phyloP scores from a whole-genome alignment of 1,140 invertebrate species.

The Bombus cullumanus region DNA sequence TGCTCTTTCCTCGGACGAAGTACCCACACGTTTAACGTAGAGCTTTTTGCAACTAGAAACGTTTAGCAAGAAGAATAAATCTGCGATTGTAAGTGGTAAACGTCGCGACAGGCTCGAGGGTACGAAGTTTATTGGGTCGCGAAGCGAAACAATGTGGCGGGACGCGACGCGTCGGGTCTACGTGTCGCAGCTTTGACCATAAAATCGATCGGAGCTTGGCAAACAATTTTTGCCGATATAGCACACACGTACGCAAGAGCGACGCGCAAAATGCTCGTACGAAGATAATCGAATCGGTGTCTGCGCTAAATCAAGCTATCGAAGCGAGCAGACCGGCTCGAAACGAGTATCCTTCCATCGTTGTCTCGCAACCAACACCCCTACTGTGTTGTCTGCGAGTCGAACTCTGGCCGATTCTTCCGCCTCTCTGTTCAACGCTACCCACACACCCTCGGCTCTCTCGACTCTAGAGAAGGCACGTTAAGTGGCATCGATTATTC shows the following conservation, averaged over 20 bases:
- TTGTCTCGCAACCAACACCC: slow-evolving; percentile 2
- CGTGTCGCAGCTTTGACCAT: not conserved
- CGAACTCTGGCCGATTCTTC: slow-evolving; percentile 3
- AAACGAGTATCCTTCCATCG: slow-evolving; percentile 18
- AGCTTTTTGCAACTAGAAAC: not conserved
- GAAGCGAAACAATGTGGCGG: not conserved
- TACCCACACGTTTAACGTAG: not conserved
- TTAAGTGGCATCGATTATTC: slow-evolving; percentile 80
- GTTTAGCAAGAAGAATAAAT: not conserved
- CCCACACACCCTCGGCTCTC: not conserved
- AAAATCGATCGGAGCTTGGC: slow-evolving; percentile 31
- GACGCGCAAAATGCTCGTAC: slow-evolving; percentile 5
- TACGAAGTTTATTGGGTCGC: not conserved
- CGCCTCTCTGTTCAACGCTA: not conserved
- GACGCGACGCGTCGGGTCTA: not conserved
- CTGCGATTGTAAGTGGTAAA: not conserved
- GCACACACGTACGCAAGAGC: slow-evolving; percentile 2
- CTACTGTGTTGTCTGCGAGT: not conserved
- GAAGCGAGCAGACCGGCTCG: not conserved
- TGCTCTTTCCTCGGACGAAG: not conserved
- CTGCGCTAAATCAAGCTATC: slow-evolving; percentile 26
- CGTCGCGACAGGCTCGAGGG: not conserved
- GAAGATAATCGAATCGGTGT: slow-evolving; percentile 34
- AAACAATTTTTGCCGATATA: slow-evolving; percentile 39
- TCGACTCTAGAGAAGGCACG: slow-evolving; percentile 50